Base-by-base conservation (phyloP, 2,113 vertebrate species). In the Corythornis cristatus region DNA sequence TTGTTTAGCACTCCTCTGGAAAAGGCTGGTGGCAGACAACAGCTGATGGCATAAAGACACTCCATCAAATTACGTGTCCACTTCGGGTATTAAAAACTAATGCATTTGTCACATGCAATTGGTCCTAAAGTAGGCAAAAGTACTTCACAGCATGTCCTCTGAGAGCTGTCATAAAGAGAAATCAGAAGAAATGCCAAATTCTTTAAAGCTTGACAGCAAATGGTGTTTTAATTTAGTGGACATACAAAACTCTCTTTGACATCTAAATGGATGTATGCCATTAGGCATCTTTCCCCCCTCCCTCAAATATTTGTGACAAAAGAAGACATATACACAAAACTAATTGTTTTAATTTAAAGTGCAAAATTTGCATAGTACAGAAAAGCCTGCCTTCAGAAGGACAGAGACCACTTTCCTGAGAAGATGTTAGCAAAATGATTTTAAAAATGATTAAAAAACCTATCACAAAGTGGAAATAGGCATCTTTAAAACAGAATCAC, bases 121-220 rank as follows among this genome's bases (percentile, higher is more conserved):
- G 95, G 88, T 94, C 74, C 84, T 90, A 96, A 91, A 86, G 66
- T 83, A 86, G 40, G 79, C 61, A 86, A 94, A 97, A 95, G 54
- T 73, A 96, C 74, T 90, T 95, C 95, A 90, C 75, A 95, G 79
- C 80, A 80, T 93, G 94, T 77, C 94, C 86, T 95, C 90, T 74
- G 57, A 70, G 88, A 97, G 92, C 79, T 96, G 84, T 96, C 96
- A 96, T 95, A 97, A 96, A 79, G 28, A 96, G 67, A 89, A 97
- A 92, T 91, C 80, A 87, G 93, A 97, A 66, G 61, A 66, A 82
- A 64, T 91, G 88, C 51, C 86, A 96, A 93, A 93, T 89, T 96
- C 83, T 96, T 92, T 66, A 96, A 93, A 54, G 33, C 64, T 76
- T 97, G 94, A 95, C 90, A 97, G 92, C 31, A 76, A 83, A 89